Base-by-base conservation (phyloP, 2,888 invertebrate genomes). In the Zonitis immaculata region DNA sequence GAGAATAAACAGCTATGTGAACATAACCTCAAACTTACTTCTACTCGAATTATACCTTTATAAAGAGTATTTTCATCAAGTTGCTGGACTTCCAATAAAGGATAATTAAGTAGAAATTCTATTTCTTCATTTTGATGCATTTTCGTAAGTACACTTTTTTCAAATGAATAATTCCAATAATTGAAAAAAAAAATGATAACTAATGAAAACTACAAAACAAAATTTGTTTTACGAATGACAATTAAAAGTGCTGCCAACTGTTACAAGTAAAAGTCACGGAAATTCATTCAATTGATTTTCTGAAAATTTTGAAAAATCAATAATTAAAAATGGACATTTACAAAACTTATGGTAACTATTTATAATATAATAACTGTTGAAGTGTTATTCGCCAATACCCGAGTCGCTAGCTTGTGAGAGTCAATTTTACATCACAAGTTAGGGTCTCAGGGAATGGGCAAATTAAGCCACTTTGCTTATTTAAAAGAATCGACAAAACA, bases 371-470 rank as follows among this genome's bases (percentile, higher is more conserved):
- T n/a, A 18, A 11, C 6, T 3, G 54, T 14, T 39, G 54, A 16
- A 42, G 18, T 49, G 51, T 50, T 32, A 56, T 56, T 45, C 80
- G 80, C 81, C 82, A 82, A 82, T 81, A 81, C 84, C 84, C 81
- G 83, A 84, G 83, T 82, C 79, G 78, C 83, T 83, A 84, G 80
- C 83, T 83, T 84, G 84, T 83, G 84, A 84, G 80, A 80, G 77
- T 80, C 76, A 76, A 75, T 74, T 73, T 77, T 78, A 80, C 82
- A 79, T 84, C 84, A 84, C 85, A 85, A 84, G 84, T 83, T 84
- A 84, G 84, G 85, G 85, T 85, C 85, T 85, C 85, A 85, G 85
- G 85, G 85, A 84, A 82, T 79, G 82, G 84, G 84, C 80, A 82
- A 80, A 77, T 78, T 79, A 77, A 77, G 76, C 74, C 74, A 71